Base-by-base conservation (phyloP, 2,797 vertebrate species). In the Triplophysa yarkandensis region DNA sequence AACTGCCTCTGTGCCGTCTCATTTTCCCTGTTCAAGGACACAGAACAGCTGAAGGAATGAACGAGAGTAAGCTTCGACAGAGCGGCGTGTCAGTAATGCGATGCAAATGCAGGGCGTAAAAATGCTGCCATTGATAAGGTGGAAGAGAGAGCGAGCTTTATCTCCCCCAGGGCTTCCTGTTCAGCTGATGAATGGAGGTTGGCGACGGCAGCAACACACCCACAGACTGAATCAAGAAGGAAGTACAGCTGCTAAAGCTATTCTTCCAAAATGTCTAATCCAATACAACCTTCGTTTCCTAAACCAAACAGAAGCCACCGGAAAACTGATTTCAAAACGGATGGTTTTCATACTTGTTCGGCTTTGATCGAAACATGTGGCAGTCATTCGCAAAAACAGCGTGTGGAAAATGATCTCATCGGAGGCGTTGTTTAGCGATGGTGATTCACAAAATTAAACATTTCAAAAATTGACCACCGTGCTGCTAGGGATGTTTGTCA, bases 71-170 rank as follows among this genome's bases (percentile, higher is more conserved):
- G 23, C 64, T 16, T 39, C 19, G 63, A 34, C 30, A 54, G 71
- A 68, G 52, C 23, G 8, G 72, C 17, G 48, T 39, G 39, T 68
- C 41, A 74, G 72, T 2, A 19, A 57, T 52, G 32, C 57, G 69
- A 78, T 79, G 82, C 75, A 81, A 85, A 84, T 77, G 79, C 19
- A 50, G 67, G 55, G 14, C 60, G 62, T 75, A 63, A 76, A 83
- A 80, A 82, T 65, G 80, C 86, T 84, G 82, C 80, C 84, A 91
- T 87, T 89, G 87, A 91, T 87, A 86, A 88, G 82, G 71, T 76
- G 78, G 78, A 84, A 54, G 82, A 82, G 74, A 80, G 76, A 83
- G 83, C 78, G 81, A 85, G 83, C 84, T 81, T 80, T 84, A 85
- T 83, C 83, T 86, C 72, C 83, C 85, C 86, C 84, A 1, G 80